Evolutionary conservation across 2,113 vertebrate species (phyloP).

Genomic region (Eulacestoma nigropectus): DNA sequence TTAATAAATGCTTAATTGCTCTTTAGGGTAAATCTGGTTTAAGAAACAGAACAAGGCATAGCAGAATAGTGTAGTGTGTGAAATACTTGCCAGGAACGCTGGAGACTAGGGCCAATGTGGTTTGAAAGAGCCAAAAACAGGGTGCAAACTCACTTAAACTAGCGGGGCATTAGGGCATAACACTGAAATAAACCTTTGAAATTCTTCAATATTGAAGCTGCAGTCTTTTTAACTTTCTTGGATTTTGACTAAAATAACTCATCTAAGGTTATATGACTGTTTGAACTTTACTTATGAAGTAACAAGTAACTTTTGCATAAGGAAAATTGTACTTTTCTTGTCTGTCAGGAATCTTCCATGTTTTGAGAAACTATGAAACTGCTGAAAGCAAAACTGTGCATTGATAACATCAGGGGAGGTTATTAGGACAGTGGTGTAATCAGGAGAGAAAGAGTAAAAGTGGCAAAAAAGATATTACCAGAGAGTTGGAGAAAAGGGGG

Average conservation of each 20-base stretch:
- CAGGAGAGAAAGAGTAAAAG: not conserved
- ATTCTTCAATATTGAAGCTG: not conserved
- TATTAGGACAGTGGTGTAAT: not conserved
- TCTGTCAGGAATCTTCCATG: not conserved
- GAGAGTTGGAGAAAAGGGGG: accelerated
- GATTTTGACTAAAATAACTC: not conserved
- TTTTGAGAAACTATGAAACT: not conserved
- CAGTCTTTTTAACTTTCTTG: not conserved
- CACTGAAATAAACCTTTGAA: not conserved
- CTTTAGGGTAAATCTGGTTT: not conserved
- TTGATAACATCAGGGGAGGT: not conserved
- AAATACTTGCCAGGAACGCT: not conserved
- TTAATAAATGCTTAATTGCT: not conserved
- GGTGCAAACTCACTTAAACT: not conserved
- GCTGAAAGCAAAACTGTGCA: not conserved
- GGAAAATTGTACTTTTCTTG: not conserved
- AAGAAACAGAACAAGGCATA: not conserved
- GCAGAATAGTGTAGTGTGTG: not conserved
- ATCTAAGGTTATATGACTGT: not conserved
- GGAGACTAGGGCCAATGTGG: accelerated
- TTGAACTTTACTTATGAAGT: not conserved
- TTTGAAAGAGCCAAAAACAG: not conserved
- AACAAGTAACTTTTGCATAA: not conserved
- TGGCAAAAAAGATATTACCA: not conserved
- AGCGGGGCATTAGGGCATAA: not conserved